Percentiles rank a stretch among this genome's conserved stretches.
Conservation (phyloP, 92 coral and sea anemone genomes). For the Actinernus sp. region DNA sequence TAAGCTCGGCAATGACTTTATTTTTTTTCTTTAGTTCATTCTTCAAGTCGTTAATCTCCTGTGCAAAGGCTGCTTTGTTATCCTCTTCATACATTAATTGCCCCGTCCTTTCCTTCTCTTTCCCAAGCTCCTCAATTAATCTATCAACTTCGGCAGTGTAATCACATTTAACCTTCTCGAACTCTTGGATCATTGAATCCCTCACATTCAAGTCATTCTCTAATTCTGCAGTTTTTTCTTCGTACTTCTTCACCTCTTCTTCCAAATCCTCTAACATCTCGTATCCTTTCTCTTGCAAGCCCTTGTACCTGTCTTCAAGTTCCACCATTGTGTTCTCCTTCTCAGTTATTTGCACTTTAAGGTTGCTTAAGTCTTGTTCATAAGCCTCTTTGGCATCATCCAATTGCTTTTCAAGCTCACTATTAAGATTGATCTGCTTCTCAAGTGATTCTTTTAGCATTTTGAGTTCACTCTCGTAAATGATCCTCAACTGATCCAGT, state of each 20-base stretch:
- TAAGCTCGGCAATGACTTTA: constrained; percentile 73
- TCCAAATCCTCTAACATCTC: constrained; percentile 8
- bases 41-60: constrained; percentile 52
- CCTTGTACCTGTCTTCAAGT: neutral
- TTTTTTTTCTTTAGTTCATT: constrained; percentile 65
- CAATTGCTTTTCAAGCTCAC: constrained; percentile 63
- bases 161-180: constrained; percentile 28
- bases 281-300: neutral
- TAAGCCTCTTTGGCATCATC: constrained; percentile 44
- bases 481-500: constrained; percentile 65
- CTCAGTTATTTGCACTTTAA: constrained; percentile 14
- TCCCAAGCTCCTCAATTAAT: constrained; percentile 43
- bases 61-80: neutral
- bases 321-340: constrained; percentile 42
- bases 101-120: constrained; percentile 20
- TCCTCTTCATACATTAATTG: constrained; percentile 1
- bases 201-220: constrained; percentile 23
- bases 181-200: constrained; percentile 19
- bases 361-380: constrained; percentile 22
- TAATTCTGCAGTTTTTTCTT: constrained; percentile 13
- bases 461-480: constrained; percentile 82
- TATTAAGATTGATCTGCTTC: constrained; percentile 63
- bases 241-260: constrained; percentile 8
- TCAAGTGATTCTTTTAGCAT: constrained; percentile 68
- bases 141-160: constrained; percentile 31